phyloP scores from a whole-genome alignment of 2,113 vertebrate genomes.

The Uria lomvia region DNA sequence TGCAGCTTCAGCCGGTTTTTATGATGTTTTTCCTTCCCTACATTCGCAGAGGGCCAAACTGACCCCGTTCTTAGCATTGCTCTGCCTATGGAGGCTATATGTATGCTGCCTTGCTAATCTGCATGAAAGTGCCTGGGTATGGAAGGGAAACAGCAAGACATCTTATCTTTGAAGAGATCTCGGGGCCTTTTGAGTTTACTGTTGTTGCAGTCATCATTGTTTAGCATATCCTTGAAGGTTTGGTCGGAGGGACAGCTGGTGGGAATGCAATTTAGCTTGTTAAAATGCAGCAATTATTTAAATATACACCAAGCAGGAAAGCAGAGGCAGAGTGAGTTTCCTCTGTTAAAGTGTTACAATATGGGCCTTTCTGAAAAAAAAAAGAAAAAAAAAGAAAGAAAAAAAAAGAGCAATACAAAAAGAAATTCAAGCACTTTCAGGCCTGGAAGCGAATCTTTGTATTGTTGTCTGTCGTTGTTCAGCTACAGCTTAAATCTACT shows the following conservation, averaged over 20 bases:
- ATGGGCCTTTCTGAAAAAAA: background rate
- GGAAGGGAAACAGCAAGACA: constrained; percentile 39
- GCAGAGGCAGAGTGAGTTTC: constrained; percentile 17
- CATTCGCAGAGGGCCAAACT: background rate
- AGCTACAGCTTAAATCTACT: background rate
- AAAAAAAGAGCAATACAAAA: background rate
- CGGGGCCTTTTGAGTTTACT: constrained; percentile 25
- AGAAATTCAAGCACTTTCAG: background rate
- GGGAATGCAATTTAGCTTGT: constrained; percentile 42
- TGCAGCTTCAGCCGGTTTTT: background rate
- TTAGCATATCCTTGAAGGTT: constrained; percentile 57
- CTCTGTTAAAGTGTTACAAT: constrained; percentile 44
- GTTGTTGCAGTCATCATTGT: constrained; percentile 34
- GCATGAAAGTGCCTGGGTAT: constrained; percentile 31
- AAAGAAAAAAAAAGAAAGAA: background rate
- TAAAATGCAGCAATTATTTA: constrained; percentile 64
- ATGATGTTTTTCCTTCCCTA: background rate
- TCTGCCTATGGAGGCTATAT: background rate
- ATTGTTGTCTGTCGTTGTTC: background rate
- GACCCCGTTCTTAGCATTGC: background rate
- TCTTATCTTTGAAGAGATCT: constrained; percentile 53
- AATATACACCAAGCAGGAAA: constrained; percentile 39
- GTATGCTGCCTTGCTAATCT: constrained; percentile 20
- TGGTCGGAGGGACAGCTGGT: constrained; percentile 47
- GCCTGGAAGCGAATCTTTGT: background rate